Conservation (phyloP, 2,113 vertebrate genomes). For the Dromiciops gliroides region DNA sequence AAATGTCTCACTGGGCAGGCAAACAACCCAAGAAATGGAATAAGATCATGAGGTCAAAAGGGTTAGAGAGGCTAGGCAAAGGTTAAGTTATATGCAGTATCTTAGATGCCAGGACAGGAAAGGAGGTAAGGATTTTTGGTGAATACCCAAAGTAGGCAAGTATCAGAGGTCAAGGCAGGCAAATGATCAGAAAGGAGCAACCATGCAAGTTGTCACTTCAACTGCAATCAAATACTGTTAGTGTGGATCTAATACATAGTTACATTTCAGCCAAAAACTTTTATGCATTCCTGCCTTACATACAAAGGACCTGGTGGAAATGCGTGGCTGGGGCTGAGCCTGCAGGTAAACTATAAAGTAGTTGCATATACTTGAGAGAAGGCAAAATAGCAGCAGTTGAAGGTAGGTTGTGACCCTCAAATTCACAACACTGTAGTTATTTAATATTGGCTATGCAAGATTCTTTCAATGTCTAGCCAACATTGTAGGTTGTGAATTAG, state of each 20-base stretch:
- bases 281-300: background rate
- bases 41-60: background rate
- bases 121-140: background rate
- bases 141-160: background rate
- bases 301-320: background rate
- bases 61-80: background rate
- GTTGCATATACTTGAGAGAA: background rate
- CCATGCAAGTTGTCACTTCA: background rate
- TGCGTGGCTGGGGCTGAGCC: background rate
- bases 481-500: background rate
- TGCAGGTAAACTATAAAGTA: background rate
- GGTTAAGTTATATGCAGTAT: background rate
- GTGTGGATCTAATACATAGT: background rate
- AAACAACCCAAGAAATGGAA: background rate
- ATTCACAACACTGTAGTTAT: background rate
- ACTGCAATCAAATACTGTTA: background rate
- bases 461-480: background rate
- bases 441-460: background rate
- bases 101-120: background rate
- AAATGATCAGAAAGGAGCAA: background rate
- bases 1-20: background rate
- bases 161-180: background rate
- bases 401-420: background rate
- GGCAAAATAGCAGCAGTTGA: background rate
- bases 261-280: background rate